Percentiles rank a stretch among this genome's conserved stretches.
Evolutionary conservation across 2,797 vertebrate species (phyloP).

Genomic region (Acropternis orthonyx): DNA sequence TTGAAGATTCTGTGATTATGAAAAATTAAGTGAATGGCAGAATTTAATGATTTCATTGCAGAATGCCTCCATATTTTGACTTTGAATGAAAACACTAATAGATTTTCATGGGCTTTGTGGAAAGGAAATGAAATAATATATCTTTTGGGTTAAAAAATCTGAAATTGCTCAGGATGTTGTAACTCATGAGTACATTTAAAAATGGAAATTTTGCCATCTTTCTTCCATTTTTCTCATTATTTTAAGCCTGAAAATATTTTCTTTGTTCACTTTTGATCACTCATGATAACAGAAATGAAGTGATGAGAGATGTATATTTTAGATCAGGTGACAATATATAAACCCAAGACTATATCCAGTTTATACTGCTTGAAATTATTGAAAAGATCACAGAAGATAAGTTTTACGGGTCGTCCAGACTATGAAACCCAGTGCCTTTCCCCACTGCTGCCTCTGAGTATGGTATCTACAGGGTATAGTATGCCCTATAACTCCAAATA

Average conservation of each 20-base stretch:
- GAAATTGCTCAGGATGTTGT: neutral
- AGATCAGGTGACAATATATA: neutral
- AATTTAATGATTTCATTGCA: neutral
- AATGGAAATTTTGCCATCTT: neutral
- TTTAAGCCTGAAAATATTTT: neutral
- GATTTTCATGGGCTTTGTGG: neutral
- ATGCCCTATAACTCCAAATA: neutral
- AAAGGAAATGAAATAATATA: neutral
- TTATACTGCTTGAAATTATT: neutral
- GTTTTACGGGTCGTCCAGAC: neutral
- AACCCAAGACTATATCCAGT: neutral
- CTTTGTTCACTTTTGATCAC: neutral
- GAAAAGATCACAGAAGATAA: neutral
- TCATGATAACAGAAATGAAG: neutral
- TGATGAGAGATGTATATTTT: neutral
- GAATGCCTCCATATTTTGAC: neutral
- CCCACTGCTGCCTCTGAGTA: neutral
- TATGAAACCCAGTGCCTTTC: rapidly evolving
- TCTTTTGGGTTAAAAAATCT: neutral
- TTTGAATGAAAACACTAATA: neutral
- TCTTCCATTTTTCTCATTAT: neutral
- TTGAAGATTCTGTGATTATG: neutral
- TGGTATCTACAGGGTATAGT: neutral
- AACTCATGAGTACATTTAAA: neutral
- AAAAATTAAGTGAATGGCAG: neutral